These are phyloP conservation scores for Cliona cf. orientalis DNA, from an alignment of 37 sponge, comb jelly and placozoan species.

Conservation along the genomic window DNA sequence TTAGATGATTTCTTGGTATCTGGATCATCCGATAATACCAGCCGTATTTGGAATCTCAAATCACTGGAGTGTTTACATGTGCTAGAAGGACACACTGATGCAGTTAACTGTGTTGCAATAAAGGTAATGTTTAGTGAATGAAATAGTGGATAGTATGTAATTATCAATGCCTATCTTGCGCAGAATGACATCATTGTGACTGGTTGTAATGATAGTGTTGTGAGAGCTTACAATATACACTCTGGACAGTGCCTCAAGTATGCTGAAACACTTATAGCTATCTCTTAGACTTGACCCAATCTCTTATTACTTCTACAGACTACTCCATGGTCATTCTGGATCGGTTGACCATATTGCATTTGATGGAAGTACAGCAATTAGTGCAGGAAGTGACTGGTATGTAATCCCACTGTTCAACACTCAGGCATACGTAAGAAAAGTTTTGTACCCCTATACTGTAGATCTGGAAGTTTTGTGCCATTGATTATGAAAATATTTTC, in stretches of 20 bases:
- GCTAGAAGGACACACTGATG: conserved; percentile 78
- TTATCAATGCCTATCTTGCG: not conserved
- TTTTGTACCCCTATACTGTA: too few relatives aligned
- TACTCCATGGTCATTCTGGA: conserved; percentile 53
- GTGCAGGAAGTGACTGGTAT: conserved; percentile 53
- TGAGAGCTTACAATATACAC: conserved; percentile 61
- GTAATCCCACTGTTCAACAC: not conserved
- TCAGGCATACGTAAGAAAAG: too few relatives aligned
- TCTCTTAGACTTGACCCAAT: not conserved
- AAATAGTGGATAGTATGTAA: not conserved
- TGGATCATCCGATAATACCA: conserved; percentile 73
- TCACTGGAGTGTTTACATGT: conserved; percentile 47
- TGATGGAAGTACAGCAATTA: conserved; percentile 38
- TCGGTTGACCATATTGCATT: conserved; percentile 56
- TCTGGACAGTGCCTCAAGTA: conserved; percentile 74
- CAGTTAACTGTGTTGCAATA: conserved; percentile 66
- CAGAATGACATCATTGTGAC: conserved; percentile 69
- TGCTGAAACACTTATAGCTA: not conserved
- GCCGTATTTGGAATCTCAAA: conserved; percentile 68
- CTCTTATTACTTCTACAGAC: conserved; percentile 2
- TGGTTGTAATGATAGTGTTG: conserved; percentile 78
- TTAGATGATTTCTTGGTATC: conserved; percentile 66
- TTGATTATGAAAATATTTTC: too few relatives aligned
- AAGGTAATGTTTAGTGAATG: conserved; percentile 42
- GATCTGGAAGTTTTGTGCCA: too few relatives aligned